Evolutionary conservation across 2,797 vertebrate species (phyloP).

Genomic region (Pangasius macronema): DNA sequence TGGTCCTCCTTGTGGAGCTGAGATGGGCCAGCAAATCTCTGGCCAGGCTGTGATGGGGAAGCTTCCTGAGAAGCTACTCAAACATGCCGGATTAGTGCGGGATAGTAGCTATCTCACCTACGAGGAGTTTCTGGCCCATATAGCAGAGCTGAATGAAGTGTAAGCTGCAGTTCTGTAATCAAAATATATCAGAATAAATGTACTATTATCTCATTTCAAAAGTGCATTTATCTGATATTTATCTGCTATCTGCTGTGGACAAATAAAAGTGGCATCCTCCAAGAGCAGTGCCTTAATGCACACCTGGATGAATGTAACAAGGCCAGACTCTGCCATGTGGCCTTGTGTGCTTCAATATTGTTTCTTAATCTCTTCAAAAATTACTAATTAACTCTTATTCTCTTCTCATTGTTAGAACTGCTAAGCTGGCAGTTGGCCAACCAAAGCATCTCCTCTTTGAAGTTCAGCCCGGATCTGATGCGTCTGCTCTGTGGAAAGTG

Average conservation of each 20-base stretch:
- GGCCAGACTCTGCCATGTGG: neutral
- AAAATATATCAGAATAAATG: neutral
- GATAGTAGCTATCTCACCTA: constrained; percentile 94
- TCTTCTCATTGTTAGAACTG: constrained; percentile 77
- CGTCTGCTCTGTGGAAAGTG: constrained; percentile 95
- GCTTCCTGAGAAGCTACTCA: constrained; percentile 94
- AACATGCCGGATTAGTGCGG: constrained; percentile 86
- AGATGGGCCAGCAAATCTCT: constrained; percentile 95
- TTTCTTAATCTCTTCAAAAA: neutral
- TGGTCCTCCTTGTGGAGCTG: constrained; percentile 54
- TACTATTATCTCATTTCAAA: neutral
- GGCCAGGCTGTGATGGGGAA: constrained; percentile 86
- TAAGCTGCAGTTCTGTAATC: constrained; percentile 70
- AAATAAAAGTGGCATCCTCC: neutral
- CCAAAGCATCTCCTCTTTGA: constrained; percentile 97
- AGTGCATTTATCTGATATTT: neutral
- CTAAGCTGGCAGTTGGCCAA: constrained; percentile 87
- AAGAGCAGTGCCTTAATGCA: neutral
- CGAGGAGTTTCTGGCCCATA: constrained; percentile 93
- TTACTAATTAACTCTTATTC: neutral
- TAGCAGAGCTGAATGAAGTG: constrained; percentile 96
- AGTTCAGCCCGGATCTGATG: constrained; percentile 91
- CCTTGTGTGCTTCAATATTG: neutral
- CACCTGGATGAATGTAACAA: neutral
- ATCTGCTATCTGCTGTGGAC: neutral